These are phyloP conservation scores for Hucho hucho DNA, from an alignment of 2,113 vertebrate genomes.

Conservation along the genomic window DNA sequence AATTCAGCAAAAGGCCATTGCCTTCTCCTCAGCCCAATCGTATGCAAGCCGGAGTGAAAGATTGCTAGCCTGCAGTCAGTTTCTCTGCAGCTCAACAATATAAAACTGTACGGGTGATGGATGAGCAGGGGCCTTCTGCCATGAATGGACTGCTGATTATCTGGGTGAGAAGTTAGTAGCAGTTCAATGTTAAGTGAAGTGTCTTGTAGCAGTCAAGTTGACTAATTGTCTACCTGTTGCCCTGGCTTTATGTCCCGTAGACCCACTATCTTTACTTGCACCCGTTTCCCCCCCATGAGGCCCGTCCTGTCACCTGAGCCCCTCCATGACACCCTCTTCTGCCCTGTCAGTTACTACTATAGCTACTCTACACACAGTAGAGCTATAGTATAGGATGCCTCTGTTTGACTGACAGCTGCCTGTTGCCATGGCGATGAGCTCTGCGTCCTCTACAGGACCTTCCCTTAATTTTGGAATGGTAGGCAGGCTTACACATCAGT, in stretches of 20 bases:
- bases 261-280: conserved; percentile 24
- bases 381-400: no score
- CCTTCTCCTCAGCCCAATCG: conserved; percentile 39
- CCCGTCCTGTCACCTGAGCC: neutral
- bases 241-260: conserved; percentile 40
- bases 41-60: conserved; percentile 48
- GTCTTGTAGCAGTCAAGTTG: conserved; percentile 37
- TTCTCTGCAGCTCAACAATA: conserved; percentile 33
- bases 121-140: conserved; percentile 42
- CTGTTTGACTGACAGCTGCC: no score
- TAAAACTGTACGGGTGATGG: conserved; percentile 46
- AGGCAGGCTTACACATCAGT: no score
- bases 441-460: no score
- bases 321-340: neutral
- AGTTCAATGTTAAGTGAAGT: conserved; percentile 51
- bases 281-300: neutral
- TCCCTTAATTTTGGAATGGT: no score
- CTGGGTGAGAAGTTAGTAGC: conserved; percentile 41
- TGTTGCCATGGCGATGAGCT: no score
- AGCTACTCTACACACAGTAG: no score
- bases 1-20: conserved; percentile 58
- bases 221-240: conserved; percentile 34
- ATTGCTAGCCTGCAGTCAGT: conserved; percentile 57
- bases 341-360: neutral
- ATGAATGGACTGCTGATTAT: conserved; percentile 46